Evolutionary conservation across 2,113 vertebrate genomes (phyloP).

Genomic region (Lutjanus erythropterus): DNA sequence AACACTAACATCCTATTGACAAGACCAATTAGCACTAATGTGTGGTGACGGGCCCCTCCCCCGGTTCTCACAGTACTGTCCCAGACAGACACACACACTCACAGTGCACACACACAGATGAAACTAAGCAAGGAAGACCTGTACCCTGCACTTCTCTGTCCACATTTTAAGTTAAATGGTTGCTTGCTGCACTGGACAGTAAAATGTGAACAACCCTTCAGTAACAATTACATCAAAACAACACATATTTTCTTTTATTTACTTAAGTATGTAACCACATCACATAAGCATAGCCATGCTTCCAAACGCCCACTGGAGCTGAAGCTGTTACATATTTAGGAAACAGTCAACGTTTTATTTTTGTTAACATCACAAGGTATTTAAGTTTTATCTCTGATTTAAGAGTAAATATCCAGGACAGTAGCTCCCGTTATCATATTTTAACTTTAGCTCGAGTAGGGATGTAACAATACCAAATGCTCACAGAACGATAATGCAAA

Average conservation of each 20-base stretch:
- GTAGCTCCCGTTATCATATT: too few relatives aligned
- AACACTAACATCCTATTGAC: constrained; percentile 69
- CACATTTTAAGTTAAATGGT: neutral
- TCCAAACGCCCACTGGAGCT: neutral
- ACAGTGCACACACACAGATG: constrained; percentile 8
- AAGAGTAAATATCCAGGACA: too few relatives aligned
- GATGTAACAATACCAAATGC: too few relatives aligned
- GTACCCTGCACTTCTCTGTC: neutral
- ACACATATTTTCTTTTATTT: too few relatives aligned
- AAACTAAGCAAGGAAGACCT: neutral
- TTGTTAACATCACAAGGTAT: too few relatives aligned
- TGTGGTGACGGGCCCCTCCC: constrained; percentile 56
- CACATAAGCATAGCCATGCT: too few relatives aligned
- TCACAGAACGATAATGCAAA: too few relatives aligned
- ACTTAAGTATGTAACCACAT: too few relatives aligned
- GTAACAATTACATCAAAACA: too few relatives aligned
- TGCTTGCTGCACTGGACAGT: neutral
- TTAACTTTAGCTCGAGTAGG: too few relatives aligned
- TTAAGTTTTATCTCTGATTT: too few relatives aligned
- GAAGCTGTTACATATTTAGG: neutral
- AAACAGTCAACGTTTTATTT: too few relatives aligned
- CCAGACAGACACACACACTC: neutral
- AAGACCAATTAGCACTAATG: constrained; percentile 79
- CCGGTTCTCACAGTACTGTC: constrained; percentile 63
- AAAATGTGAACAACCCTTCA: neutral